phyloP scores from a whole-genome alignment of 2,888 invertebrate species.

The Brachylomia viminalis region DNA sequence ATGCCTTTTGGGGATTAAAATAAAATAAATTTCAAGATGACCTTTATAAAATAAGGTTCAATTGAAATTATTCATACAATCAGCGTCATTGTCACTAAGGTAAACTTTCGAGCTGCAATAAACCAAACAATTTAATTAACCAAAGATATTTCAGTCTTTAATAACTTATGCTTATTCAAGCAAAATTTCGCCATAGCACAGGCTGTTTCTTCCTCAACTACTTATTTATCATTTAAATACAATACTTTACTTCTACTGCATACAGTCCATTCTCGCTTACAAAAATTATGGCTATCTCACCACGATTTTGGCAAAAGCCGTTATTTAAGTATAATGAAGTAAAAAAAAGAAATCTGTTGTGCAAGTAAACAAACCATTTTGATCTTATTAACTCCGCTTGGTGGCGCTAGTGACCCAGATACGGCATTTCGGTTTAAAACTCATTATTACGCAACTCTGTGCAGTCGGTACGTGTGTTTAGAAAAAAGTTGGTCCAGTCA shows the following conservation, averaged over 20 bases:
- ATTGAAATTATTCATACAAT: not conserved
- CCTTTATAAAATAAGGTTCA: not conserved
- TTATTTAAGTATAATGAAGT: constrained; percentile 59
- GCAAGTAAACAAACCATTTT: constrained; percentile 75
- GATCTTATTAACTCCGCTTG: constrained; percentile 68
- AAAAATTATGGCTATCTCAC: constrained; percentile 6
- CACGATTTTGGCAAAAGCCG: constrained; percentile 57
- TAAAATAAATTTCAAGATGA: constrained; percentile 1
- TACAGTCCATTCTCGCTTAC: constrained; percentile 39
- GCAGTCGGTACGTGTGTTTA: constrained; percentile 39
- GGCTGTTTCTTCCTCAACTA: constrained; percentile 9
- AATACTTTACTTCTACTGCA: not conserved
- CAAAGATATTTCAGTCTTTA: no score
- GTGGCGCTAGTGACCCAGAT: constrained; percentile 72
- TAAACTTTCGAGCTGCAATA: no score
- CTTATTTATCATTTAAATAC: not conserved
- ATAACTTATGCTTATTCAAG: constrained; percentile 28
- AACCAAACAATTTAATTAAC: no score
- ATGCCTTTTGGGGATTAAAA: not conserved
- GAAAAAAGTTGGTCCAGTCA: constrained; percentile 39
- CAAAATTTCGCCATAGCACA: constrained; percentile 26
- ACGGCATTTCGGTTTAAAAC: constrained; percentile 66
- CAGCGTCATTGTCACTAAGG: not conserved
- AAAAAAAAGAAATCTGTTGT: constrained; percentile 71
- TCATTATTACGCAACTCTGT: constrained; percentile 73